A percentile compares a stretch with the other conserved stretches of the same genome.
Conservation (phyloP, 2,797 vertebrate genomes). For the Neostethus bicornis region DNA sequence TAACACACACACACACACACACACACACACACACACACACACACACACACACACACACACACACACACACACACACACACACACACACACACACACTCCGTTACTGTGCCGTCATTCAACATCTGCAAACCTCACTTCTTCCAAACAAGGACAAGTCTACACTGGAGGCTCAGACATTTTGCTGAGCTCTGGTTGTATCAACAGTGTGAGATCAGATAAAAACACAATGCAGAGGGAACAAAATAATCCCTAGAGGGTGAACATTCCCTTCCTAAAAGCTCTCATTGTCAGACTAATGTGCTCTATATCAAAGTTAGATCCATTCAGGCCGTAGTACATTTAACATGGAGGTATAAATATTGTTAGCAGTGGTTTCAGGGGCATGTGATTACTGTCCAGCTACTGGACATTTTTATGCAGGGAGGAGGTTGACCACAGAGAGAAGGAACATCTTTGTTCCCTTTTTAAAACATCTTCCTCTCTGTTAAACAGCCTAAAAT, state of each 20-base stretch:
- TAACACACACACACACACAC: conserved; percentile 2
- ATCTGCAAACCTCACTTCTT: conserved; percentile 28
- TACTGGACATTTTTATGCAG: conserved; percentile 67
- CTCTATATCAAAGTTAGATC: conserved; percentile 42
- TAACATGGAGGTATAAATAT: conserved; percentile 14
- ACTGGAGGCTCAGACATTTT: conserved; percentile 36
- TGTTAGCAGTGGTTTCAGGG: conserved; percentile 25
- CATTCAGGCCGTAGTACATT: conserved; percentile 38
- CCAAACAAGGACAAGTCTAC: conserved; percentile 73
- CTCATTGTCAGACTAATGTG: conserved; percentile 19
- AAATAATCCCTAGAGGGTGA: conserved; percentile 25
- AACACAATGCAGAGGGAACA: conserved; percentile 43
- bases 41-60: conserved; percentile 1
- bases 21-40: conserved; percentile 4
- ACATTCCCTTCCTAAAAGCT: conserved; percentile 14
- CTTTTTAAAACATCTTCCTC: background rate
- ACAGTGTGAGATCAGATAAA: conserved; percentile 52
- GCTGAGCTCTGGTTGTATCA: conserved; percentile 66
- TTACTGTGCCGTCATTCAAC: conserved; percentile 25
- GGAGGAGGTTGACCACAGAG: conserved; percentile 54
- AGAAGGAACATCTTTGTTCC: conserved; percentile 36
- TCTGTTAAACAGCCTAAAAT: background rate
- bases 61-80: conserved; percentile 4
- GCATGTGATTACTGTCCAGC: conserved; percentile 56
- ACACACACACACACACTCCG: conserved; percentile 1